Conservation (phyloP, 2,888 invertebrate species). For the Mongoloraphidia duomilia region DNA sequence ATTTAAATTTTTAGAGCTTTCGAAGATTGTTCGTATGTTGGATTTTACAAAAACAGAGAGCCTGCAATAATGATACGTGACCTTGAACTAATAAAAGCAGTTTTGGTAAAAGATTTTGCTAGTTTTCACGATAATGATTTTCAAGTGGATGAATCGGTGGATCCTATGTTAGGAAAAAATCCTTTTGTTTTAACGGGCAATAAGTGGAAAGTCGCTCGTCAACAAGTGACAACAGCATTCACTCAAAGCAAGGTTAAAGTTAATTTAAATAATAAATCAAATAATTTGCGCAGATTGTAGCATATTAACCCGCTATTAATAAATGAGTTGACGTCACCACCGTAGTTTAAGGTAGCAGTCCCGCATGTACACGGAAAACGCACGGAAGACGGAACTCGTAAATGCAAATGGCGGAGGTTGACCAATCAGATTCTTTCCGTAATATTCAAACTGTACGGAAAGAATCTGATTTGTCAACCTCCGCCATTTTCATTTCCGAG, state of each 20-base stretch:
- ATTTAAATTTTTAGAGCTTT: constrained; percentile 6
- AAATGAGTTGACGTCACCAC: too few relatives aligned
- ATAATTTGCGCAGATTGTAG: too few relatives aligned
- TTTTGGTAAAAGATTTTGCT: constrained; percentile 23
- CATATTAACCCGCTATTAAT: too few relatives aligned
- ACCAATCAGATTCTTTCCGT: too few relatives aligned
- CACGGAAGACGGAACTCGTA: too few relatives aligned
- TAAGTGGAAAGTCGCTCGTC: constrained; percentile 31
- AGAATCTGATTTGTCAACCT: too few relatives aligned
- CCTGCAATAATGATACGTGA: constrained; percentile 22
- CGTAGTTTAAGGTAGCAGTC: too few relatives aligned
- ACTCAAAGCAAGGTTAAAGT: constrained; percentile 25
- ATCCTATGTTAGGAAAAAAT: constrained; percentile 28
- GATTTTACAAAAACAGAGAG: constrained; percentile 20
- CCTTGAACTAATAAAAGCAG: constrained; percentile 21
- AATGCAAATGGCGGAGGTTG: too few relatives aligned
- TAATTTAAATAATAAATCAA: neutral
- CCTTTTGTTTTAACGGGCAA: constrained; percentile 28
- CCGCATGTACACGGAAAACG: too few relatives aligned
- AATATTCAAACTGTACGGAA: too few relatives aligned
- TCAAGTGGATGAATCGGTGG: constrained; percentile 23
- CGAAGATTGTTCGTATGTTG: constrained; percentile 20
- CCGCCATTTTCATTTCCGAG: too few relatives aligned
- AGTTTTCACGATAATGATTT: constrained; percentile 18
- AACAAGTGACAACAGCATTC: constrained; percentile 30